phyloP scores from a whole-genome alignment of 2,113 vertebrate species.

The Alouatta palliata region DNA sequence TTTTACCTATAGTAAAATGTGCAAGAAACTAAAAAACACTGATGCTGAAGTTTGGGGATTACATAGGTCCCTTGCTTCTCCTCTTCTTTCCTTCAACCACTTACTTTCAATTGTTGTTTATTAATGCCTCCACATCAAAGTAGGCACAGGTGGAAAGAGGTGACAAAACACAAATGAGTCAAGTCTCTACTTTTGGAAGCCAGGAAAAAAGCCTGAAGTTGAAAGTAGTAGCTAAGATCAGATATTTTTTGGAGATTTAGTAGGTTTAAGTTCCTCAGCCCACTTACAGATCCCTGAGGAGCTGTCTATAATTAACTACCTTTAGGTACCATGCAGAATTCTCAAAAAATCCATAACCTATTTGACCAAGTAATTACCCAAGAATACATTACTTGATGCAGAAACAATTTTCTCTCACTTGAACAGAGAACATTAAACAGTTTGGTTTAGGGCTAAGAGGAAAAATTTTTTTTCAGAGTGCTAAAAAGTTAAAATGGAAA shows the following conservation, averaged over 20 bases:
- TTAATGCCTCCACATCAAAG: conserved; percentile 27
- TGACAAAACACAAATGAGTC: background rate
- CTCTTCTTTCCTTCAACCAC: conserved; percentile 22
- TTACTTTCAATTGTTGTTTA: conserved; percentile 56
- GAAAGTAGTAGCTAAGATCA: background rate
- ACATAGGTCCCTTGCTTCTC: background rate
- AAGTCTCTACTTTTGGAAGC: conserved; percentile 7
- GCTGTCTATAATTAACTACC: background rate
- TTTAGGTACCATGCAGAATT: background rate
- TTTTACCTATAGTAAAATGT: conserved; percentile 32
- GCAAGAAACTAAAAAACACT: conserved; percentile 33
- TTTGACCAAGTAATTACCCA: background rate
- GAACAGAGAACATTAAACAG: background rate
- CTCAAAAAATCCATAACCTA: background rate
- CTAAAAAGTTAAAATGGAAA: conserved; percentile 5
- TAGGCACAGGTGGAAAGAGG: conserved; percentile 36
- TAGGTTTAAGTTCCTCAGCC: background rate
- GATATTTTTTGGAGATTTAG: background rate
- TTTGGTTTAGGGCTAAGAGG: conserved; percentile 16
- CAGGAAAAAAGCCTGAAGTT: conserved; percentile 40
- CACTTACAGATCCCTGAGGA: background rate
- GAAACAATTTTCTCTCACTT: background rate
- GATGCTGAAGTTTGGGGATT: background rate
- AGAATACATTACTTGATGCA: background rate
- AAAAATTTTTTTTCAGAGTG: background rate